These are phyloP conservation scores for Strix aluco DNA, from an alignment of 2,113 vertebrate species.

Conservation along the genomic window DNA sequence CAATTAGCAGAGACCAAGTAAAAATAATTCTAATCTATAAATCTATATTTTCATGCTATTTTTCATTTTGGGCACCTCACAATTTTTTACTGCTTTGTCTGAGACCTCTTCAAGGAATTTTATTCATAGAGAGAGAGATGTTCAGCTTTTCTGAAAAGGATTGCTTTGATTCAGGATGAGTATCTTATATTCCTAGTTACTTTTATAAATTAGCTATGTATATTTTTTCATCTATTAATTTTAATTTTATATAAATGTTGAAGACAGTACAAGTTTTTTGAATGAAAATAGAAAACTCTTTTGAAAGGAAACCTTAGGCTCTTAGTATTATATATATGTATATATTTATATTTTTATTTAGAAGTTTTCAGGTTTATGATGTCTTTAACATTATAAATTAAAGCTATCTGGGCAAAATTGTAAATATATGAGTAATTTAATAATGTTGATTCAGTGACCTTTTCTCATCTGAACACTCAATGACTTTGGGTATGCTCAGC, in stretches of 20 bases:
- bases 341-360: neutral
- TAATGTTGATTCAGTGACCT: neutral
- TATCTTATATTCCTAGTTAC: neutral
- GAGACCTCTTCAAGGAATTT: neutral
- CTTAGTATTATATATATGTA: neutral
- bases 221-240: neutral
- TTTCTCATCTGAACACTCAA: neutral
- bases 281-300: neutral
- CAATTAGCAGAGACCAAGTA: neutral
- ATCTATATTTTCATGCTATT: neutral
- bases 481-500: neutral
- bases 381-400: neutral
- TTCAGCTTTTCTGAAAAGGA: neutral
- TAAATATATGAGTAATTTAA: neutral
- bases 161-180: neutral
- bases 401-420: neutral
- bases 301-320: neutral
- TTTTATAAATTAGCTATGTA: accelerated
- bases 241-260: neutral
- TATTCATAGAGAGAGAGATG: neutral
- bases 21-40: neutral
- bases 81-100: neutral
- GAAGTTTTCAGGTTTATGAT: neutral
- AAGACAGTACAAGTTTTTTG: neutral
- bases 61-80: neutral